Evolutionary conservation across 2,888 invertebrate species (phyloP), one percentile per base, ranked within the genome.

Genomic region (Cerastis leucographa): DNA sequence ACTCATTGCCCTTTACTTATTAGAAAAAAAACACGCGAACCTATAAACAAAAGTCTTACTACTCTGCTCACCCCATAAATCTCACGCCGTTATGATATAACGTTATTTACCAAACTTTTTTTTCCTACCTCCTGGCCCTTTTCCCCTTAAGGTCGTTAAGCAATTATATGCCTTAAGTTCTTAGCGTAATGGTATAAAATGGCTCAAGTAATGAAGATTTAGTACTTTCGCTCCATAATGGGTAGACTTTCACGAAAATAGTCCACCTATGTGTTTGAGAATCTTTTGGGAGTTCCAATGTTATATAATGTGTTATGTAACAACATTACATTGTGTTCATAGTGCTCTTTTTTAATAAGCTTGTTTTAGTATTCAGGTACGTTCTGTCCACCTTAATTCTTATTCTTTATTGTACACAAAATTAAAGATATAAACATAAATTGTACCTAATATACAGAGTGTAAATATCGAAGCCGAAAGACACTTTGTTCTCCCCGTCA

Each of bases 161-260:
- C 85, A 87, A 88, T 88, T 88, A 88, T 87, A 77, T 76, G 86
- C 80, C 86, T 88, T 89, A 88, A 83, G 87, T 82, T 87, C 87
- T 87, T 80, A 80, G 29, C n/a, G 75, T 83, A 81, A 88, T 83
- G 89, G 83, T 79, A 79, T 79, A 86, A 83, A 89, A 87, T 88
- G 76, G 85, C 78, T 81, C 76, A 76, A 75, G 74, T 83, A 88
- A 87, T 88, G 83, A 83, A 83, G 87, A 87, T 87, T 88, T 83
- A 87, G 87, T 80, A 71, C 70, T 71, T 79, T 78, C 19, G 59
- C 40, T 42, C 29, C 19, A 49, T 76, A 84, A 87, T 81, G 76
- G 75, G 71, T 73, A 79, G 77, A 85, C 49, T 79, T 85, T 74
- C 40, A 59, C 65, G 76, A 76, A 74, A 81, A 85, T 85, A 80